These are phyloP conservation scores for Elaphurus davidianus DNA, from an alignment of 2,113 vertebrate genomes.

Conservation along the genomic window DNA sequence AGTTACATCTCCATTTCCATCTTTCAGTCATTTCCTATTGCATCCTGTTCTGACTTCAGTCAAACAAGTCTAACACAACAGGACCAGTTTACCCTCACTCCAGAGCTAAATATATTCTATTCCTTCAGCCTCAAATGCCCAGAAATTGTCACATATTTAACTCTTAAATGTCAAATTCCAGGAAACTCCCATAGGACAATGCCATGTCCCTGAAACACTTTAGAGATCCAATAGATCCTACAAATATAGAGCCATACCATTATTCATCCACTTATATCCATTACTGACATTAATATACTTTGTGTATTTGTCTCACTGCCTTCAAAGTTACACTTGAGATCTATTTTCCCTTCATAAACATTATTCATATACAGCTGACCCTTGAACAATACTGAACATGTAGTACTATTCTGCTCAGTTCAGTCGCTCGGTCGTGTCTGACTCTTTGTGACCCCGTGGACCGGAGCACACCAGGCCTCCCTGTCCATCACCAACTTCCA, in stretches of 20 bases:
- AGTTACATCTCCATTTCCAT: neutral
- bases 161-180: neutral
- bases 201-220: neutral
- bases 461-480: neutral
- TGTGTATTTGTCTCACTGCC: neutral
- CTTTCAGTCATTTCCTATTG: neutral
- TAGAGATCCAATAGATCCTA: neutral
- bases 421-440: fast-evolving
- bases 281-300: neutral
- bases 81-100: neutral
- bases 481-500: neutral
- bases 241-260: neutral
- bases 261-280: neutral
- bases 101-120: neutral
- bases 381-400: neutral
- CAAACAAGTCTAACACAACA: neutral
- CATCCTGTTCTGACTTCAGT: neutral
- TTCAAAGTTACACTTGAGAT: neutral
- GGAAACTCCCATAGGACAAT: neutral
- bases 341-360: neutral
- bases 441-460: neutral
- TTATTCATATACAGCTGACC: neutral
- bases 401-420: neutral
- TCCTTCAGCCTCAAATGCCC: neutral
- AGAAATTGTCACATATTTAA: neutral